Evolutionary conservation across 2,113 vertebrate genomes (phyloP), one percentile per base, ranked within the genome.

Genomic region (Chitala chitala): DNA sequence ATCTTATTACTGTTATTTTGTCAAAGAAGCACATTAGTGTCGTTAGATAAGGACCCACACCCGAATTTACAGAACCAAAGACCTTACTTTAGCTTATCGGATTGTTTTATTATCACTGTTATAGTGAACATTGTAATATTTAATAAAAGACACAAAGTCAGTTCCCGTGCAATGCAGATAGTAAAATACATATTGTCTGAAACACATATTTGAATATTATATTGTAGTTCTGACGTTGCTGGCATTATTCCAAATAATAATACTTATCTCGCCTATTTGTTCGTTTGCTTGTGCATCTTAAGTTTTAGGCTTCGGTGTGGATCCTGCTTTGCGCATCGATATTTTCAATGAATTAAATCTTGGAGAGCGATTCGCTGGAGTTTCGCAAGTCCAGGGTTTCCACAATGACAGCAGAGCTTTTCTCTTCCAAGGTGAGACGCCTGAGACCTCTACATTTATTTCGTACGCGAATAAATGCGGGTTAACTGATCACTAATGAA

Each of bases 391-490:
- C 59, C 89, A 88, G 8, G 94, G 94, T 64, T 89, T 93, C 76
- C 92, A 94, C 84, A 94, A 93, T 85, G 91, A 91, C 71, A 94
- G 90, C 87, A 91, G 82, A 90, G 93, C 94, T 9, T 94, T 92
- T 81, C 88, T 94, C 58, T 95, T 95, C 74, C 83, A 91, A 94
- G 94, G 94, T 95, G 93, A 46, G 59, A 38, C 59, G 9, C 17
- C 29, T 33, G n/a, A 38, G 38, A 8, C 59, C 31, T 29, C 31
- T 63, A 5, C n/a, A n/a, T 17, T 33, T 33, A 61, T 38, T 31
- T 31, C 36, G 33, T 63, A 36, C 10, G 10, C n/a, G n/a, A 20
- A 38, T 17, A 63, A 63, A 63, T 63, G 33, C 31, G 38, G 59
- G 33, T 63, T 63, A 63, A 63, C 33, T n/a, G 59, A 63, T 36